phyloP scores from a whole-genome alignment of 2,888 invertebrate species.

The Mesochorus sp. region DNA sequence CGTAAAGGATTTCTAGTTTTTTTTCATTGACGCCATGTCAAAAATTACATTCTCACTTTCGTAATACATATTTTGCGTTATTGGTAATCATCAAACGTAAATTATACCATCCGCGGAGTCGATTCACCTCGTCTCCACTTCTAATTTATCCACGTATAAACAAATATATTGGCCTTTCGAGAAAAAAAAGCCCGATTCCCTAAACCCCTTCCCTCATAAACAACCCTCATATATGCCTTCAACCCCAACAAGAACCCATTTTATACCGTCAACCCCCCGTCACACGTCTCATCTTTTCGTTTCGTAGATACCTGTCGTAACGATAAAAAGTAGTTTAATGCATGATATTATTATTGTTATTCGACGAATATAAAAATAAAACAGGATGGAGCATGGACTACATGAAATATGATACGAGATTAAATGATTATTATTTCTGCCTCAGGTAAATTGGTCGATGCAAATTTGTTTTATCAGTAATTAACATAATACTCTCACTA shows the following conservation, averaged over 20 bases:
- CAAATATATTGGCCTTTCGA: conserved; percentile 54
- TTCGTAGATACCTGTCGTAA: conserved; percentile 69
- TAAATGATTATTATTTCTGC: conserved; percentile 38
- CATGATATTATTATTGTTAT: conserved; percentile 62
- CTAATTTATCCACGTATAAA: conserved; percentile 43
- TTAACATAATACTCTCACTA: neutral
- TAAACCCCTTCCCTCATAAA: conserved; percentile 35
- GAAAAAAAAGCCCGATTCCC: conserved; percentile 26
- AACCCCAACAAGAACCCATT: conserved; percentile 6
- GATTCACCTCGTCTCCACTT: conserved; percentile 73
- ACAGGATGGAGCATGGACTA: conserved; percentile 56
- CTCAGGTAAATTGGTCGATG: neutral
- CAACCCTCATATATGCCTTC: conserved; percentile 28
- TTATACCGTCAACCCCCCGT: conserved; percentile 54
- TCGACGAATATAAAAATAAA: conserved; percentile 20
- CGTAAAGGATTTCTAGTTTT: neutral
- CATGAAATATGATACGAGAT: conserved; percentile 44
- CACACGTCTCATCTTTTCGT: conserved; percentile 75
- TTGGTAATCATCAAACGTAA: conserved; percentile 62
- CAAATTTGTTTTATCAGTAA: neutral
- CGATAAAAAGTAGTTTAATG: conserved; percentile 64
- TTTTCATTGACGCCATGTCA: neutral
- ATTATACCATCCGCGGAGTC: conserved; percentile 70
- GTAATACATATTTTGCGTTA: conserved; percentile 65
- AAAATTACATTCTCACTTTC: conserved; percentile 23